phyloP scores from a whole-genome alignment of 2,113 vertebrate species.

The Falcunculus frontatus region DNA sequence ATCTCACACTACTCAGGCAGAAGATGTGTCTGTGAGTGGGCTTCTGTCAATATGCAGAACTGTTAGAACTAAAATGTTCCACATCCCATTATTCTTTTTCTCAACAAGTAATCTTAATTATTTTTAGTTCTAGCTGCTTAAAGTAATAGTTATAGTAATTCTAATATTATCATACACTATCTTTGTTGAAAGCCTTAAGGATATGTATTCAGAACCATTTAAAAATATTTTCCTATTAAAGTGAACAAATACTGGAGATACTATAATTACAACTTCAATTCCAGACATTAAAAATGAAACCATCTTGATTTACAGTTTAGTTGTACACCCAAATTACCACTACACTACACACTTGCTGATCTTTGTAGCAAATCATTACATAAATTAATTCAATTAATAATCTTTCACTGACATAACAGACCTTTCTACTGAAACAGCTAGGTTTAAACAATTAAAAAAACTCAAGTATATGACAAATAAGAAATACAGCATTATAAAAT shows the following conservation, averaged over 20 bases:
- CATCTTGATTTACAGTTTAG: background rate
- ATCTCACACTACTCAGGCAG: background rate
- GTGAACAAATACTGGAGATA: background rate
- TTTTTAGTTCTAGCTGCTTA: background rate
- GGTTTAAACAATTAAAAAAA: background rate
- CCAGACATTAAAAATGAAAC: constrained; percentile 1
- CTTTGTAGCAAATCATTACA: background rate
- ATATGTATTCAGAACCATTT: background rate
- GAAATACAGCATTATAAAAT: background rate
- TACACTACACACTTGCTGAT: background rate
- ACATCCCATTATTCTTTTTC: background rate
- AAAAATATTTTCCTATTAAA: background rate
- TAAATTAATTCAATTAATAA: background rate
- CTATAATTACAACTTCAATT: background rate
- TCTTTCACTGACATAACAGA: background rate
- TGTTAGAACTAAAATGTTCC: background rate
- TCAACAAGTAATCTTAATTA: background rate
- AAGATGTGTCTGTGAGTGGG: background rate
- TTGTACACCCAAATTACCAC: background rate
- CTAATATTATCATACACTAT: background rate
- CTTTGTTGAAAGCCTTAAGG: background rate
- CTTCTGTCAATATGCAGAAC: background rate
- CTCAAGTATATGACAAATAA: background rate
- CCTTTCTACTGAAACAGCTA: background rate
- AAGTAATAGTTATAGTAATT: background rate